Percentiles rank a stretch among this genome's conserved stretches.
phyloP scores from a whole-genome alignment of 1,140 invertebrate genomes.

The Eueides isabella region DNA sequence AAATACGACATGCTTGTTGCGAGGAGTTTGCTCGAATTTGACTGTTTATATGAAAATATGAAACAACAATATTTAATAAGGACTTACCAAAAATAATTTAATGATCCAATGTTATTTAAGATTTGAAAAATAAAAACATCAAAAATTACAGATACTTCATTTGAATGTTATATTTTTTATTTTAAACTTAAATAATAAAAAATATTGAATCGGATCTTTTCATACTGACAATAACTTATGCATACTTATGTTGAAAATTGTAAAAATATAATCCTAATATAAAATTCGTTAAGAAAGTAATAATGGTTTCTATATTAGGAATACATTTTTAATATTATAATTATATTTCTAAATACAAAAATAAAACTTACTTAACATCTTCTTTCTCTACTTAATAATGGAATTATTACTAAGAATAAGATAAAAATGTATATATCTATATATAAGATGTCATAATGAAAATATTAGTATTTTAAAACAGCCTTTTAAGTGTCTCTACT shows the following conservation, averaged over 20 bases:
- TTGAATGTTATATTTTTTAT: too few species aligned
- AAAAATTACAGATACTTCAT: too few species aligned
- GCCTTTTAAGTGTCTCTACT: neutral
- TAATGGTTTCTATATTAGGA: neutral
- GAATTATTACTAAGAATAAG: constrained; percentile 24
- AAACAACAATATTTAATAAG: neutral
- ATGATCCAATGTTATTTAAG: too few species aligned
- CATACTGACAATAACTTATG: too few species aligned
- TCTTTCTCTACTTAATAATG: constrained; percentile 13
- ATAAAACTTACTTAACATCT: constrained; percentile 27
- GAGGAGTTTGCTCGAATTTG: neutral
- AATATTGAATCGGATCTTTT: too few species aligned
- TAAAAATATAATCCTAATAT: neutral
- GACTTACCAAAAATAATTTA: too few species aligned
- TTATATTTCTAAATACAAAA: constrained; percentile 27
- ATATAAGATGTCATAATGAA: neutral
- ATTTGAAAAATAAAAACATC: too few species aligned
- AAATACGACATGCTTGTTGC: neutral
- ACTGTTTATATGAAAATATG: neutral
- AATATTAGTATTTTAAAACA: constrained; percentile 1
- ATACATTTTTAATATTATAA: constrained; percentile 18
- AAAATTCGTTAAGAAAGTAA: neutral
- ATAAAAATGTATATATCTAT: constrained; percentile 18
- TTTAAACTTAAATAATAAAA: too few species aligned
- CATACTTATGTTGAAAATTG: neutral